These are phyloP conservation scores for Pherbina coryleti DNA, from an alignment of 2,888 invertebrate species.

Conservation along the genomic window DNA sequence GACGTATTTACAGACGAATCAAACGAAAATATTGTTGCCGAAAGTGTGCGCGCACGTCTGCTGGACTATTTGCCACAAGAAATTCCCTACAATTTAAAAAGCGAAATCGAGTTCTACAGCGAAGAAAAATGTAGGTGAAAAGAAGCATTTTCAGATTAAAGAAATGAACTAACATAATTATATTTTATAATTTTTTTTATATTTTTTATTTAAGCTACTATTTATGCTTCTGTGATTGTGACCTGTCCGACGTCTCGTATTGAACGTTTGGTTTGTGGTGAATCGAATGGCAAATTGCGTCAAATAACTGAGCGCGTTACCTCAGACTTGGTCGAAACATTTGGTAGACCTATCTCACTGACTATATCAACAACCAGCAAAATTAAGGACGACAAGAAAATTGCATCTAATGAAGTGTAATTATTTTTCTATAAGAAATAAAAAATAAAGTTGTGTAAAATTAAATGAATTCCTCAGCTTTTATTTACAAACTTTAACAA, in stretches of 20 bases:
- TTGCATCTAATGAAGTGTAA: background rate
- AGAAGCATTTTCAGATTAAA: background rate
- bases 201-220: slow-evolving; percentile 68
- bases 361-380: slow-evolving; percentile 61
- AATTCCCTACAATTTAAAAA: slow-evolving; percentile 84
- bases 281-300: slow-evolving; percentile 77
- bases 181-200: too few species aligned
- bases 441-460: background rate
- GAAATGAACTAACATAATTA: background rate
- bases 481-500: background rate
- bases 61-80: slow-evolving; percentile 87
- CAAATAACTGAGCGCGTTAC: slow-evolving; percentile 78
- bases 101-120: slow-evolving; percentile 78
- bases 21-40: slow-evolving; percentile 77
- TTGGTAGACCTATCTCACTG: slow-evolving; percentile 72
- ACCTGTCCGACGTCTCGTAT: slow-evolving; percentile 76
- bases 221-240: slow-evolving; percentile 74
- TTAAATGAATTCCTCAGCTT: background rate
- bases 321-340: slow-evolving; percentile 76
- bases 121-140: slow-evolving; percentile 71
- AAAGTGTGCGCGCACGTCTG: slow-evolving; percentile 85
- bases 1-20: slow-evolving; percentile 81
- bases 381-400: slow-evolving; percentile 1
- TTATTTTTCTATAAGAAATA: background rate
- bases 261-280: slow-evolving; percentile 77